A percentile compares a stretch with the other conserved stretches of the same genome.
Evolutionary conservation across 2,888 invertebrate species (phyloP).

Genomic region (Andrena trimmerana): DNA sequence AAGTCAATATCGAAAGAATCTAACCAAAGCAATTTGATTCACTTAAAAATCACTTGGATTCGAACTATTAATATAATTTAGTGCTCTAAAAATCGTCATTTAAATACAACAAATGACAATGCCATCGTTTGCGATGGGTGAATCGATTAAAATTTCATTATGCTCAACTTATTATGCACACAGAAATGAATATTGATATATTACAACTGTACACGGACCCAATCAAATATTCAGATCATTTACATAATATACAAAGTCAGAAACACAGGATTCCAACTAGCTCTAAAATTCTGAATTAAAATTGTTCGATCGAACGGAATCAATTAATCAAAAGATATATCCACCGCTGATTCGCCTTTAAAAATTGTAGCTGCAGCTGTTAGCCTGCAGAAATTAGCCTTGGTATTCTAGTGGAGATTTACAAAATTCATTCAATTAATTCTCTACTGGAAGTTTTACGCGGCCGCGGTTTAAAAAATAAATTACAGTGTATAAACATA

Average conservation of each 20-base stretch:
- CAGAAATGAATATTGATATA: slow-evolving; percentile 14
- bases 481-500: slow-evolving; percentile 1
- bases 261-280: neutral
- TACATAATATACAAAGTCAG: neutral
- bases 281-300: neutral
- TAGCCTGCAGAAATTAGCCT: slow-evolving; percentile 6
- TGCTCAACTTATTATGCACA: slow-evolving; percentile 21
- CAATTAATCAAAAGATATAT: slow-evolving; percentile 6
- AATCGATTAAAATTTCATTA: slow-evolving; percentile 1
- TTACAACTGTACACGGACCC: neutral
- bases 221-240: slow-evolving; percentile 8
- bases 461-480: slow-evolving; percentile 19
- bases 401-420: neutral
- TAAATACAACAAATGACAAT: slow-evolving; percentile 19
- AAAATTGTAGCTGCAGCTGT: neutral
- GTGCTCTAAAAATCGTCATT: slow-evolving; percentile 10
- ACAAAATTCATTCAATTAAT: neutral
- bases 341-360: neutral
- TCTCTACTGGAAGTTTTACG: slow-evolving; percentile 1
- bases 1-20: neutral
- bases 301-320: neutral
- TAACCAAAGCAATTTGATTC: neutral
- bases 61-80: neutral
- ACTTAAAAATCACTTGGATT: neutral
- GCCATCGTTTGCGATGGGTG: neutral